A percentile compares a stretch with the other conserved stretches of the same genome.
Conservation (phyloP, 2,888 invertebrate species). For the Salticus scenicus region DNA sequence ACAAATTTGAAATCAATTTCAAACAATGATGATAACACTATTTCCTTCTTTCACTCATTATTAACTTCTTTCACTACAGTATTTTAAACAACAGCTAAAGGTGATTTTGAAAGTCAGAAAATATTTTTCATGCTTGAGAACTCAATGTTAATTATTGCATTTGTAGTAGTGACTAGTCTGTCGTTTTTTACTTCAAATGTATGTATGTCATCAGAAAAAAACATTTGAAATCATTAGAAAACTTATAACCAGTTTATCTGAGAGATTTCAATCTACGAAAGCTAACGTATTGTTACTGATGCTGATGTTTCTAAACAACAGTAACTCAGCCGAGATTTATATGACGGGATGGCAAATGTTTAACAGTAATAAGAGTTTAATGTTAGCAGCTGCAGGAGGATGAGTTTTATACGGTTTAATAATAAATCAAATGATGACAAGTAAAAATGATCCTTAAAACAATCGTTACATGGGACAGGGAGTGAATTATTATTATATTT, state of each 20-base stretch:
- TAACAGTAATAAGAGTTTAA: neutral
- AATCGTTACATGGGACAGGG: too few species aligned
- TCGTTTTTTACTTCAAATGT: neutral
- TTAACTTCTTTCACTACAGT: too few species aligned
- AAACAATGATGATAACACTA: too few species aligned
- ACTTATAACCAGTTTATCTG: neutral
- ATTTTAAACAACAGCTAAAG: too few species aligned
- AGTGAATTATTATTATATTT: too few species aligned
- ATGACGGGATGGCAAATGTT: conserved; percentile 20
- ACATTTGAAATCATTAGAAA: neutral
- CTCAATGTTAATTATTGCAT: neutral
- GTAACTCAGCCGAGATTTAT: neutral
- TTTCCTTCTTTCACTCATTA: too few species aligned
- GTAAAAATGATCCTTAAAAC: too few species aligned
- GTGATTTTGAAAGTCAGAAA: neutral
- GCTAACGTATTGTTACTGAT: neutral
- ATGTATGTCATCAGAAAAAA: neutral
- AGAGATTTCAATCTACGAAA: neutral
- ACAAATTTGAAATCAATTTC: too few species aligned
- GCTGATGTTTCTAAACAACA: neutral
- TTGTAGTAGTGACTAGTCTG: neutral
- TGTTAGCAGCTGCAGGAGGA: neutral
- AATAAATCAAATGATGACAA: neutral
- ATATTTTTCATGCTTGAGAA: neutral
- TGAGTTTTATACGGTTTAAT: neutral